Percentiles rank a stretch among this genome's conserved stretches.
These are phyloP conservation scores for Caiman crocodilus DNA, from an alignment of 2,797 vertebrate genomes.

Conservation along the genomic window DNA sequence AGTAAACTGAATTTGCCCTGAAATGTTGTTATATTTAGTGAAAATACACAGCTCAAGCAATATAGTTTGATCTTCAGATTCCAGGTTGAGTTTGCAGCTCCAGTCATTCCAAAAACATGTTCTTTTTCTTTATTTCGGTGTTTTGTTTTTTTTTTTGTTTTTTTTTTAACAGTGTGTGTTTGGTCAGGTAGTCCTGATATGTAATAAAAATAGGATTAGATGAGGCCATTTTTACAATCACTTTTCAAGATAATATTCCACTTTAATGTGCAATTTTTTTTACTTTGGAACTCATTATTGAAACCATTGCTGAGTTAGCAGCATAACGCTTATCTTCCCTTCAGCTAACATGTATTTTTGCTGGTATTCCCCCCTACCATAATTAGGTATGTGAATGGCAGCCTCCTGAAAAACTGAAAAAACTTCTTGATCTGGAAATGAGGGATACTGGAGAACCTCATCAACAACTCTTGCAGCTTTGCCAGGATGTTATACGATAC, in stretches of 20 bases:
- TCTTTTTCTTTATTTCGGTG: neutral
- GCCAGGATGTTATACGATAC: constrained; percentile 87
- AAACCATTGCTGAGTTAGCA: neutral
- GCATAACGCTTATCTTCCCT: neutral
- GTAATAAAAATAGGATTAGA: neutral
- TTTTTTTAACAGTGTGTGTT: neutral
- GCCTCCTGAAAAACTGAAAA: constrained; percentile 83
- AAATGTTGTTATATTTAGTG: neutral
- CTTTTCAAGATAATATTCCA: neutral
- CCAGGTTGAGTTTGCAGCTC: neutral
- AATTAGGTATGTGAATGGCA: constrained; percentile 90
- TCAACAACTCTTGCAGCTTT: constrained; percentile 83
- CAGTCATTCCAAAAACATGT: neutral
- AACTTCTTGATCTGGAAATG: constrained; percentile 87
- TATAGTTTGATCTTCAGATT: neutral
- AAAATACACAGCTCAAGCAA: neutral
- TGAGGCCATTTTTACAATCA: neutral
- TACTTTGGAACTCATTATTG: neutral
- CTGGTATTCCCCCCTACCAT: neutral
- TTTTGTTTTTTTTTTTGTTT: neutral
- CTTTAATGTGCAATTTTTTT: neutral
- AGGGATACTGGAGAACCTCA: constrained; percentile 84
- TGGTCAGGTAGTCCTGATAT: rapidly evolving
- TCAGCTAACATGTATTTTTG: neutral
- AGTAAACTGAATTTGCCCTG: neutral